A percentile compares a stretch with the other conserved stretches of the same genome.
These are phyloP conservation scores for Ips typographus DNA, from an alignment of 1,140 invertebrate species.

Conservation along the genomic window DNA sequence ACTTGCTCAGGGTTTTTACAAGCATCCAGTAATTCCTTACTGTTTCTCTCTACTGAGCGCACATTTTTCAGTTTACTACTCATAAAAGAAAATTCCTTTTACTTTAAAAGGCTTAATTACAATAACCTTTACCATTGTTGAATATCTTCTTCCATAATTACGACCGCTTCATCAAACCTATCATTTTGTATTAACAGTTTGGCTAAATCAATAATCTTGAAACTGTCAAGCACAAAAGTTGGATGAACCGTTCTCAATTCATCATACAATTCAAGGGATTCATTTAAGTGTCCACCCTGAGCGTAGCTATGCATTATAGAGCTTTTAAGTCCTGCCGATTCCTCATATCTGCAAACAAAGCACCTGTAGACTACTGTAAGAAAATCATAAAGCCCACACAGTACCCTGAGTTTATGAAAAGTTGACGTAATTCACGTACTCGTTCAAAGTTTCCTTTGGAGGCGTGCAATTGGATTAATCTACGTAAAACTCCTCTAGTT, in stretches of 20 bases:
- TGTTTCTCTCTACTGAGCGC: slow-evolving; percentile 51
- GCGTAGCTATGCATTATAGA: slow-evolving; percentile 57
- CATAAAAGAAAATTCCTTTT: slow-evolving; percentile 29
- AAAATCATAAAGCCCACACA: neutral
- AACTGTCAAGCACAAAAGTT: slow-evolving; percentile 57
- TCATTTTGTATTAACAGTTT: slow-evolving; percentile 55
- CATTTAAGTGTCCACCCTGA: slow-evolving; percentile 53
- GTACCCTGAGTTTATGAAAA: slow-evolving; percentile 54
- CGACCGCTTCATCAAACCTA: slow-evolving; percentile 53
- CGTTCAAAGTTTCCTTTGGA: slow-evolving; percentile 53
- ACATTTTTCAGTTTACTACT: slow-evolving; percentile 50
- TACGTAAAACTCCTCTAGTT: slow-evolving; percentile 57
- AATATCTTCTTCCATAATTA: slow-evolving; percentile 50
- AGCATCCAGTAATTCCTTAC: slow-evolving; percentile 56
- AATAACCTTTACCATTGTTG: slow-evolving; percentile 12
- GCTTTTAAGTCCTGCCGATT: slow-evolving; percentile 59
- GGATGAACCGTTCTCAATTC: slow-evolving; percentile 53
- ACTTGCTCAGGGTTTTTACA: slow-evolving; percentile 46
- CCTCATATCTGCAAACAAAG: slow-evolving; percentile 33
- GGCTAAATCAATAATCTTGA: slow-evolving; percentile 60
- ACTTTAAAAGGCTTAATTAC: slow-evolving; percentile 4
- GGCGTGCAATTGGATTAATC: slow-evolving; percentile 56
- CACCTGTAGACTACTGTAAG: neutral
- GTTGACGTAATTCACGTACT: slow-evolving; percentile 53
- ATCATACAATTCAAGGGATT: slow-evolving; percentile 53